Evolutionary conservation across 2,113 vertebrate genomes (phyloP).

Genomic region (Haplotaxodon microlepis): DNA sequence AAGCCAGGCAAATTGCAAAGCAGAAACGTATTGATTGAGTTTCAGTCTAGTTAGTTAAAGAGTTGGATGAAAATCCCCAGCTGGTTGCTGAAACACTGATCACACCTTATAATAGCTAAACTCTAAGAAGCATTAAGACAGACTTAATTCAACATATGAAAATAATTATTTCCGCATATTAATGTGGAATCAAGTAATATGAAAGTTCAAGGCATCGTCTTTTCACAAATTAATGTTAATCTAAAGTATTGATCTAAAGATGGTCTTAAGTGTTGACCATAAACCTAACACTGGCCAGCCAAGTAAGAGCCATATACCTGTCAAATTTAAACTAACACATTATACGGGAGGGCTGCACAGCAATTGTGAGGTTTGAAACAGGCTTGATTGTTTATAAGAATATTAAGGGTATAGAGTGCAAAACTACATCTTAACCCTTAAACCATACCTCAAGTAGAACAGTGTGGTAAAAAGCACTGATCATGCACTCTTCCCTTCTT

Average conservation of each 20-base stretch:
- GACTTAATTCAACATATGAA: background rate
- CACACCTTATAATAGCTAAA: background rate
- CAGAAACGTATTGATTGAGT: constrained; percentile 4
- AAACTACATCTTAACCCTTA: background rate
- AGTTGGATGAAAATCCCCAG: background rate
- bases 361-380: background rate
- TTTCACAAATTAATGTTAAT: background rate
- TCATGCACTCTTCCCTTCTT: background rate
- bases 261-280: background rate
- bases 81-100: background rate
- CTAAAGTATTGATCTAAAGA: background rate
- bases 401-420: background rate
- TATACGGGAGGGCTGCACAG: background rate
- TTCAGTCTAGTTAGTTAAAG: background rate
- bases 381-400: background rate
- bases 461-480: background rate
- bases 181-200: background rate
- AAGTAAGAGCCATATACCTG: background rate
- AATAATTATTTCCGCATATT: background rate
- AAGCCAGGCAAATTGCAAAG: constrained; percentile 53
- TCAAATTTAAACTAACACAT: background rate
- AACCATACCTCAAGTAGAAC: background rate
- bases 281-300: background rate
- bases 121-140: background rate
- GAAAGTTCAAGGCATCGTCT: background rate